Percentiles rank a stretch among this genome's conserved stretches.
Evolutionary conservation across 23 tunicate species (phyloP).

Genomic region (Trididemnum clinides): DNA sequence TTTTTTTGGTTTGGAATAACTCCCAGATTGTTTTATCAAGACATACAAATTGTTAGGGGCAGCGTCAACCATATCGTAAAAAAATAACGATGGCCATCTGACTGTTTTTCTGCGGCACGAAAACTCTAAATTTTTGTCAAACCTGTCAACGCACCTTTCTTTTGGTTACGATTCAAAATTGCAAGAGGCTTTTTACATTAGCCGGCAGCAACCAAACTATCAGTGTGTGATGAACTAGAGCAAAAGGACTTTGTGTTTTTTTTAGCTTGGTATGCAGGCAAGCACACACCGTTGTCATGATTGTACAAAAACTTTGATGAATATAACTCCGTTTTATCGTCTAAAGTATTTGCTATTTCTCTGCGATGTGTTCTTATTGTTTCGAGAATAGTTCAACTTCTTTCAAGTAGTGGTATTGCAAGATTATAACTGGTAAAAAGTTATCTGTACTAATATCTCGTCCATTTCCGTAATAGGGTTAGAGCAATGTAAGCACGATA

Average conservation of each 20-base stretch:
- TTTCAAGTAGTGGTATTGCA: neutral
- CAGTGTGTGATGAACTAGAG: neutral
- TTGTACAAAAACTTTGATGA: neutral
- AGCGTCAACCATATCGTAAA: neutral
- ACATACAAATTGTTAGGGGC: neutral
- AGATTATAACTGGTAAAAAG: neutral
- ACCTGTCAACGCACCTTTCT: neutral
- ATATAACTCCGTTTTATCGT: neutral
- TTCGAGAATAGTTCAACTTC: neutral
- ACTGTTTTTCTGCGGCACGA: neutral
- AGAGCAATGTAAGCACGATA: neutral
- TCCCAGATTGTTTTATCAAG: neutral
- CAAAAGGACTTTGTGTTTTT: neutral
- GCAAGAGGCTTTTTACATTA: neutral
- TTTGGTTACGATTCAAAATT: neutral
- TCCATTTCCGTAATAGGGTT: neutral
- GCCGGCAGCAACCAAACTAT: neutral
- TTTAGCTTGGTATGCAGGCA: neutral
- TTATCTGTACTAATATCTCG: neutral
- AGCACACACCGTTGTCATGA: neutral
- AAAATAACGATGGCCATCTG: neutral
- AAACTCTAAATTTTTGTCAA: neutral
- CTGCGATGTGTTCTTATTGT: neutral
- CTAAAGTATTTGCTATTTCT: neutral
- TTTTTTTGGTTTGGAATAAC: neutral